These are phyloP conservation scores for Thymallus thymallus DNA, from an alignment of 2,113 vertebrate species.

Conservation along the genomic window DNA sequence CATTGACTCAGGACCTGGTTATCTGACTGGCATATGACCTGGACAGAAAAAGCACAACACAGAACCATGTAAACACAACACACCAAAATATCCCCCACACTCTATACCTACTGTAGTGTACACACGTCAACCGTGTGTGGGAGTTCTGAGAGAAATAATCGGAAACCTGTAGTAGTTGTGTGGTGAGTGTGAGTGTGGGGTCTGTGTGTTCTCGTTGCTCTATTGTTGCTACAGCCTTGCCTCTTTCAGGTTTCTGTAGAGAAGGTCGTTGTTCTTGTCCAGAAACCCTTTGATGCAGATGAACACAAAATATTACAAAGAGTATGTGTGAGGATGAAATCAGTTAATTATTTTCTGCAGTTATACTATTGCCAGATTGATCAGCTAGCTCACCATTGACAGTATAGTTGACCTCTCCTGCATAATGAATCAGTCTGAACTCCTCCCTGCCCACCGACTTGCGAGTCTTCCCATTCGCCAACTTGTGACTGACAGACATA, in stretches of 20 bases:
- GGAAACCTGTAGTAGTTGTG: not conserved
- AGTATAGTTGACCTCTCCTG: slow-evolving; percentile 95
- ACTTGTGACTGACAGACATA: slow-evolving; percentile 83
- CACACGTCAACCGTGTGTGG: not conserved
- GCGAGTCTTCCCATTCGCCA: slow-evolving; percentile 91
- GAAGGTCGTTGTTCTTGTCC: slow-evolving; percentile 96
- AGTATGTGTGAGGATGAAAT: slow-evolving; percentile 5
- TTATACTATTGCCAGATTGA: not conserved
- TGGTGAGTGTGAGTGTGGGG: not conserved
- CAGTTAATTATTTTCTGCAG: not conserved
- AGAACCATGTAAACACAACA: slow-evolving; percentile 46
- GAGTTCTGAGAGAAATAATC: not conserved
- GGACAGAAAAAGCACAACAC: slow-evolving; percentile 27
- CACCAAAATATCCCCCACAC: not conserved
- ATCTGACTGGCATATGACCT: slow-evolving; percentile 92
- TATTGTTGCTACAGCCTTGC: slow-evolving; percentile 63
- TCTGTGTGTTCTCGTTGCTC: not conserved
- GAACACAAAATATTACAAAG: not conserved
- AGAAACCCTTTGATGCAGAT: slow-evolving; percentile 81
- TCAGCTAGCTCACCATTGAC: slow-evolving; percentile 77
- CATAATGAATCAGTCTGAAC: slow-evolving; percentile 92
- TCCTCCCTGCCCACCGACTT: slow-evolving; percentile 88
- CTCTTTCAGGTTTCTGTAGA: slow-evolving; percentile 96
- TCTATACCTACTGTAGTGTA: not conserved
- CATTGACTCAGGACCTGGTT: slow-evolving; percentile 89